These are phyloP conservation scores for Colletes gigas DNA, from an alignment of 1,140 invertebrate genomes.

Conservation along the genomic window DNA sequence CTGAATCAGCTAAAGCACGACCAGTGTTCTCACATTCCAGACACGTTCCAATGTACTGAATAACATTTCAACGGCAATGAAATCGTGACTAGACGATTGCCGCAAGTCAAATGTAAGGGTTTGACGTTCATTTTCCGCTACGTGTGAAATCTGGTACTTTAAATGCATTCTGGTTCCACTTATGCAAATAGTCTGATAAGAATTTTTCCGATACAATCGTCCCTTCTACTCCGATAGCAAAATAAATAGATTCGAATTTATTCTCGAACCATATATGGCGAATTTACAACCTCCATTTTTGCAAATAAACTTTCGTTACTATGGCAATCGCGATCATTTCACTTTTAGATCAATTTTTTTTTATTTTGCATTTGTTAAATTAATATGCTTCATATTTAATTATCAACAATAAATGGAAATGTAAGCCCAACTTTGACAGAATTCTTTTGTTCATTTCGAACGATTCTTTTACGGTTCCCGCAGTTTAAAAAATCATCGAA, in stretches of 20 bases:
- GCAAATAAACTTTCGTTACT: too few relatives aligned
- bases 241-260: too few relatives aligned
- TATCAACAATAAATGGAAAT: too few relatives aligned
- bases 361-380: too few relatives aligned
- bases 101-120: constrained; percentile 21
- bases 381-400: too few relatives aligned
- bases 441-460: too few relatives aligned
- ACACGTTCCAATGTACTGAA: constrained; percentile 29
- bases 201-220: neutral
- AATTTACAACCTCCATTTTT: too few relatives aligned
- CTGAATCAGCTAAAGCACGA: neutral
- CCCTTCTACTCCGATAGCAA: too few relatives aligned
- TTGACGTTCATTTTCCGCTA: neutral
- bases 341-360: too few relatives aligned
- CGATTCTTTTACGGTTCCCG: neutral
- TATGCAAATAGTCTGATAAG: neutral
- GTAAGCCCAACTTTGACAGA: too few relatives aligned
- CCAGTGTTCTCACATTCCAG: constrained; percentile 13
- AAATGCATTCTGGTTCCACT: constrained; percentile 18
- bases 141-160: constrained; percentile 24
- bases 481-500: neutral
- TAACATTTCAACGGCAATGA: constrained; percentile 34
- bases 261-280: too few relatives aligned
- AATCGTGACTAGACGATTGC: constrained; percentile 23
- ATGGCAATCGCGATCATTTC: too few relatives aligned